phyloP scores from a whole-genome alignment of 2,888 invertebrate species.

The Limnephilus auricula region DNA sequence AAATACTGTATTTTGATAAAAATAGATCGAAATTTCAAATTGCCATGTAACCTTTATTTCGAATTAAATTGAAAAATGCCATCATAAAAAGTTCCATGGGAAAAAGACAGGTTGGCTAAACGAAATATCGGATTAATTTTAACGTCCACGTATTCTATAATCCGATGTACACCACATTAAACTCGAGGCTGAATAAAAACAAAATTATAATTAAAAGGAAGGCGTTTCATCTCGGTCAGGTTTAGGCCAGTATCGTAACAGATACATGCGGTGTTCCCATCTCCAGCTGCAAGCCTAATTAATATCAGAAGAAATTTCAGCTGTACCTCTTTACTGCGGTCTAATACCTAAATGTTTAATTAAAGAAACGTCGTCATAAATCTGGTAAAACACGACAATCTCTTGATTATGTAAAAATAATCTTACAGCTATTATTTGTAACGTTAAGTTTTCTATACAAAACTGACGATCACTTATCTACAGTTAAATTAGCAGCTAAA shows the following conservation, averaged over 20 bases:
- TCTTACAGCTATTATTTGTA: background rate
- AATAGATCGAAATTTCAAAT: too few relatives aligned
- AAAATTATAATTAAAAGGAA: slow-evolving; percentile 62
- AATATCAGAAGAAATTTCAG: slow-evolving; percentile 32
- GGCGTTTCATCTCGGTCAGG: slow-evolving; percentile 51
- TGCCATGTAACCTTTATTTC: background rate
- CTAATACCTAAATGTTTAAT: slow-evolving; percentile 54
- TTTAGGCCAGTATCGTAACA: slow-evolving; percentile 53
- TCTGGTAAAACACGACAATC: slow-evolving; percentile 35
- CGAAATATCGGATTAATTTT: background rate
- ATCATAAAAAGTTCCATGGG: background rate
- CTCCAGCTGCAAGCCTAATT: slow-evolving; percentile 57
- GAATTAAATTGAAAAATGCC: background rate
- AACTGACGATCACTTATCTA: background rate
- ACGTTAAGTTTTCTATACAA: background rate
- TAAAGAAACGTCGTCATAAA: slow-evolving; percentile 56
- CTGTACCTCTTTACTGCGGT: background rate
- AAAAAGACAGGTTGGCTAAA: background rate
- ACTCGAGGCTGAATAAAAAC: slow-evolving; percentile 36
- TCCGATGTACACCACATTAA: background rate
- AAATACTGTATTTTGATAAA: too few relatives aligned
- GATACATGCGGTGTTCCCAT: slow-evolving; percentile 44
- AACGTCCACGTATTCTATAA: background rate
- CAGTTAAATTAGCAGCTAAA: background rate
- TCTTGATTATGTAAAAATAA: slow-evolving; percentile 23